These are phyloP conservation scores for Trachymyrmex cornetzi DNA, from an alignment of 1,140 invertebrate genomes.

Conservation along the genomic window DNA sequence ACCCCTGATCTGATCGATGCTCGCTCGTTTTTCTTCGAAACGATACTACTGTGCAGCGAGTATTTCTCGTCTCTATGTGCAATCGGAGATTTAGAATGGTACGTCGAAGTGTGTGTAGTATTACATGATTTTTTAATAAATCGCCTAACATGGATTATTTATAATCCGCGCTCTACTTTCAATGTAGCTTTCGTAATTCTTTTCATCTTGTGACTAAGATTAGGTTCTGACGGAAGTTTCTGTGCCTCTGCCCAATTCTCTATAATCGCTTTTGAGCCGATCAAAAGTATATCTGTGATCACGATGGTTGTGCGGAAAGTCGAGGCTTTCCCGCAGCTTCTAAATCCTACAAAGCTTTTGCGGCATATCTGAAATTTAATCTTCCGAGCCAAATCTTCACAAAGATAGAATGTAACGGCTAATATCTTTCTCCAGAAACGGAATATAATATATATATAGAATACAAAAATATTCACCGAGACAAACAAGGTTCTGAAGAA, in stretches of 20 bases:
- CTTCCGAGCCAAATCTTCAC: slow-evolving; percentile 7
- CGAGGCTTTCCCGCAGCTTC: slow-evolving; percentile 17
- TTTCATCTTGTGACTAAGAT: slow-evolving; percentile 64
- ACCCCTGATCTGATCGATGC: background rate
- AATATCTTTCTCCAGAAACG: background rate
- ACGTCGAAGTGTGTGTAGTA: background rate
- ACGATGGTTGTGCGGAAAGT: slow-evolving; percentile 22
- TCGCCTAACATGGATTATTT: background rate
- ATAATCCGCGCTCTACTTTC: slow-evolving; percentile 49
- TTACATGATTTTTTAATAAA: slow-evolving; percentile 11
- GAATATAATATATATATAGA: background rate
- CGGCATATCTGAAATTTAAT: slow-evolving; percentile 50
- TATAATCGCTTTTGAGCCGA: slow-evolving; percentile 46
- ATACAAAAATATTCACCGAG: slow-evolving; percentile 6
- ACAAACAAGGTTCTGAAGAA: background rate
- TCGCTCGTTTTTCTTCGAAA: slow-evolving; percentile 39
- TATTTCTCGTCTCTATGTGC: background rate
- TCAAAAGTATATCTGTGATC: slow-evolving; percentile 50
- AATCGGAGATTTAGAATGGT: background rate
- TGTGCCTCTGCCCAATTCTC: slow-evolving; percentile 31
- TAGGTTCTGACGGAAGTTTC: slow-evolving; percentile 42
- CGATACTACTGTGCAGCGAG: slow-evolving; percentile 4
- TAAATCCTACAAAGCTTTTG: slow-evolving; percentile 52
- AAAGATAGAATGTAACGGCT: slow-evolving; percentile 20
- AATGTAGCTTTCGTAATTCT: slow-evolving; percentile 57